A percentile compares a stretch with the other conserved stretches of the same genome.
These are phyloP conservation scores for Hybognathus amarus DNA, from an alignment of 2,797 vertebrate genomes.

Conservation along the genomic window DNA sequence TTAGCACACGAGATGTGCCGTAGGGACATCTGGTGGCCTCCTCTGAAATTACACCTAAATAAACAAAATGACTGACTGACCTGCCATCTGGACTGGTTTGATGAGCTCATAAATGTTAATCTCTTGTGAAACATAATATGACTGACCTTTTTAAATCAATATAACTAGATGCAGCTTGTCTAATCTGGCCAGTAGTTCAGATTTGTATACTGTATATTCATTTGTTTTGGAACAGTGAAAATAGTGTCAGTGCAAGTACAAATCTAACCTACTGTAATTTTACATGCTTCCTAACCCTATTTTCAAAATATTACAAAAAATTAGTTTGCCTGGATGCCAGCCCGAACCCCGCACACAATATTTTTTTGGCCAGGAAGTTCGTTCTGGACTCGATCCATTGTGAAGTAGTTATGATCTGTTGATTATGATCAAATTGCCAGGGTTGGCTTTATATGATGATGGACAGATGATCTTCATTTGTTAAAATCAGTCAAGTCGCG, in stretches of 20 bases:
- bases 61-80: conserved; percentile 13
- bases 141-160: background rate
- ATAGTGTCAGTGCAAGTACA: too few relatives aligned
- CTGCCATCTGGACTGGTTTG: conserved; percentile 30
- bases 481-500: too few relatives aligned
- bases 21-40: conserved; percentile 48
- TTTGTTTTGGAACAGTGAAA: too few relatives aligned
- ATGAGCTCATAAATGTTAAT: conserved; percentile 40
- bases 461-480: too few relatives aligned
- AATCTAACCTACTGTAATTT: background rate
- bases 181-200: background rate
- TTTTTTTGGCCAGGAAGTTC: too few relatives aligned
- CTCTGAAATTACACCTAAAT: conserved; percentile 46
- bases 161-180: background rate
- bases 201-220: background rate
- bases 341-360: too few relatives aligned
- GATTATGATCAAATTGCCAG: too few relatives aligned
- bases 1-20: background rate
- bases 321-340: too few relatives aligned
- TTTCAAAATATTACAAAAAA: background rate
- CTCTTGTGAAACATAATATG: conserved; percentile 9
- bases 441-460: too few relatives aligned
- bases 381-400: too few relatives aligned
- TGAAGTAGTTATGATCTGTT: too few relatives aligned
- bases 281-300: background rate